Conservation (phyloP, 2,113 vertebrate genomes). For the Formicarius rufipectus region DNA sequence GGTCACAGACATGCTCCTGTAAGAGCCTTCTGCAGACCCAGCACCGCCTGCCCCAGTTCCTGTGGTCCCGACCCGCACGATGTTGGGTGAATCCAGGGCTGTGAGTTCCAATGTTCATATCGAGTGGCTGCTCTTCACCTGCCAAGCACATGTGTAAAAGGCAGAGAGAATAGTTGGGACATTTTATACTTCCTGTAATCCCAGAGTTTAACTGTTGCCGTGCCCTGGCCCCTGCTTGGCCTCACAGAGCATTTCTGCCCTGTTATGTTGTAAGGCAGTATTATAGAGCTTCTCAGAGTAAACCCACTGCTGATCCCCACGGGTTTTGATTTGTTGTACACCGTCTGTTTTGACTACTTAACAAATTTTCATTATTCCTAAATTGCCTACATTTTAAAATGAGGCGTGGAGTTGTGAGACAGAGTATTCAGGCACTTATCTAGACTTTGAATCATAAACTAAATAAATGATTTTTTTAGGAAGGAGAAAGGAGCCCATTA, state of each 20-base stretch:
- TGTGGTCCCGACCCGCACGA: not conserved
- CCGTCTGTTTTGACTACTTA: not conserved
- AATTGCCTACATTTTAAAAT: constrained; percentile 47
- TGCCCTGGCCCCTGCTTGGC: not conserved
- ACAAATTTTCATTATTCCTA: constrained; percentile 37
- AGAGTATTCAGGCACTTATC: constrained; percentile 7
- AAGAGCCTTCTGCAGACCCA: not conserved
- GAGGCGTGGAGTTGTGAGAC: constrained; percentile 29
- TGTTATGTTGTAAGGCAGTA: not conserved
- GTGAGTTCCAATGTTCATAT: not conserved
- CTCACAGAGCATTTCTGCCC: not conserved
- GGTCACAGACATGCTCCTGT: not conserved
- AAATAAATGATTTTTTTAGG: constrained; percentile 2
- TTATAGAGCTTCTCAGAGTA: not conserved
- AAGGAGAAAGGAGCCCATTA: constrained; percentile 6
- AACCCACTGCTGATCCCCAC: not conserved
- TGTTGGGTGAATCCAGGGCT: not conserved
- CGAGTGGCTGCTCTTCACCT: not conserved
- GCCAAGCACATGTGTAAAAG: not conserved
- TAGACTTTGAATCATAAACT: constrained; percentile 51
- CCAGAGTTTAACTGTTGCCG: not conserved
- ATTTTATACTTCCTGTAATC: not conserved
- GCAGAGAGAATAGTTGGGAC: not conserved
- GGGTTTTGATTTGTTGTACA: not conserved
- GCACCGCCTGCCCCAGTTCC: not conserved